Evolutionary conservation across 2,113 vertebrate genomes (phyloP).

Genomic region (Azemiops feae): DNA sequence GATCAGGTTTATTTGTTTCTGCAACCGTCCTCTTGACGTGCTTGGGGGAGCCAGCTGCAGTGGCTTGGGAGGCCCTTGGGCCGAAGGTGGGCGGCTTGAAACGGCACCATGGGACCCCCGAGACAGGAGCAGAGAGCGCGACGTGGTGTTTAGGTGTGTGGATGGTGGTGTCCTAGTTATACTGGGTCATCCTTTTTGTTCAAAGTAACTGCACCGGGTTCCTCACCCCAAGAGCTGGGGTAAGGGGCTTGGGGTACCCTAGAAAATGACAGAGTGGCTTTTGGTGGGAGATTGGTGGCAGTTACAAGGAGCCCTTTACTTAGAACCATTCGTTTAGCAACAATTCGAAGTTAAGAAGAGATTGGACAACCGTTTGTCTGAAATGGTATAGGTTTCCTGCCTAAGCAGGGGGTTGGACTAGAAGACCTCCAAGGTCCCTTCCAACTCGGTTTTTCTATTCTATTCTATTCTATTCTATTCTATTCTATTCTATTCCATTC

Average conservation of each 20-base stretch:
- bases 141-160: neutral
- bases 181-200: neutral
- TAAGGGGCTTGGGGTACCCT: neutral
- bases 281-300: neutral
- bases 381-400: too few species aligned
- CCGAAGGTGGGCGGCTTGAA: accelerated
- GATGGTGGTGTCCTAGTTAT: neutral
- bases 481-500: too few species aligned
- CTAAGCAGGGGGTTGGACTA: too few species aligned
- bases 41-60: neutral
- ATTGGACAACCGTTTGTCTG: too few species aligned
- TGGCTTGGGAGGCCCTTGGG: neutral
- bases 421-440: too few species aligned
- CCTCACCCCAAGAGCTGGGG: neutral
- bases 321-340: too few species aligned
- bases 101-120: too few species aligned
- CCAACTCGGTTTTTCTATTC: too few species aligned
- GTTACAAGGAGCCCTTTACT: too few species aligned
- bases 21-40: neutral
- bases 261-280: too few species aligned
- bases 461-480: too few species aligned
- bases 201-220: neutral
- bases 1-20: conserved; percentile 36
- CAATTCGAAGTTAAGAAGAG: too few species aligned
- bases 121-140: neutral